Percentiles rank a stretch among this genome's conserved stretches.
Conservation (phyloP, 2,888 invertebrate genomes). For the Oscheius sp. region DNA sequence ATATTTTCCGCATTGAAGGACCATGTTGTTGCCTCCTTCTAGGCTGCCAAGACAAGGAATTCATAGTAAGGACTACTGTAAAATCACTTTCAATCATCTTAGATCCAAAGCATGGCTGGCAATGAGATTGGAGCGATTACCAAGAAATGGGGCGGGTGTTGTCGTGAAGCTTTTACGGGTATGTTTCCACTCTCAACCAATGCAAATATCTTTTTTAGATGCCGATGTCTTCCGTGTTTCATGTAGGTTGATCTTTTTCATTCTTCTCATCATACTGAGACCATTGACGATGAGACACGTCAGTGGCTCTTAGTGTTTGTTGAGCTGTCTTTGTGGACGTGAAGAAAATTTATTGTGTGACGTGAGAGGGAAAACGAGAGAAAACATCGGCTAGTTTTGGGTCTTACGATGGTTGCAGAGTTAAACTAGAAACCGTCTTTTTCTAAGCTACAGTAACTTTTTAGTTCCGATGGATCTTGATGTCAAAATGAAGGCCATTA, state of each 20-base stretch:
- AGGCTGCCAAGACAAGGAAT: slow-evolving; percentile 48
- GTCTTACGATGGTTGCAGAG: too few relatives aligned
- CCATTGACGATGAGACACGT: background rate
- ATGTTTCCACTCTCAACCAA: too few relatives aligned
- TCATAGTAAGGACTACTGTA: slow-evolving; percentile 31
- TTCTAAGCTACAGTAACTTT: too few relatives aligned
- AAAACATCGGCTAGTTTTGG: too few relatives aligned
- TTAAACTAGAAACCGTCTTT: too few relatives aligned
- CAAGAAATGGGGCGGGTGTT: slow-evolving; percentile 53
- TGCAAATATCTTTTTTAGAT: slow-evolving; percentile 32
- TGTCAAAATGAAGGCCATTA: slow-evolving; percentile 47
- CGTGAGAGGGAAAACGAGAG: too few relatives aligned
- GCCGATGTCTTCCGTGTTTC: slow-evolving; percentile 48
- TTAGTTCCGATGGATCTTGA: slow-evolving; percentile 53
- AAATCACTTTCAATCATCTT: background rate
- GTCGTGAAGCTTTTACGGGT: slow-evolving; percentile 54
- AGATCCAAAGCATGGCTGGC: background rate
- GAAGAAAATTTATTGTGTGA: too few relatives aligned
- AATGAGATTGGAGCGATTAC: slow-evolving; percentile 42
- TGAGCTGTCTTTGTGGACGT: too few relatives aligned
- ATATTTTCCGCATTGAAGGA: slow-evolving; percentile 37
- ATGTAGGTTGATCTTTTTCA: slow-evolving; percentile 34
- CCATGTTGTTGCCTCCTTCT: slow-evolving; percentile 42
- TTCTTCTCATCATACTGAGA: too few relatives aligned
- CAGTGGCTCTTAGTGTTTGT: background rate